Conservation (phyloP, 2,797 vertebrate genomes). For the Natrix natrix region DNA sequence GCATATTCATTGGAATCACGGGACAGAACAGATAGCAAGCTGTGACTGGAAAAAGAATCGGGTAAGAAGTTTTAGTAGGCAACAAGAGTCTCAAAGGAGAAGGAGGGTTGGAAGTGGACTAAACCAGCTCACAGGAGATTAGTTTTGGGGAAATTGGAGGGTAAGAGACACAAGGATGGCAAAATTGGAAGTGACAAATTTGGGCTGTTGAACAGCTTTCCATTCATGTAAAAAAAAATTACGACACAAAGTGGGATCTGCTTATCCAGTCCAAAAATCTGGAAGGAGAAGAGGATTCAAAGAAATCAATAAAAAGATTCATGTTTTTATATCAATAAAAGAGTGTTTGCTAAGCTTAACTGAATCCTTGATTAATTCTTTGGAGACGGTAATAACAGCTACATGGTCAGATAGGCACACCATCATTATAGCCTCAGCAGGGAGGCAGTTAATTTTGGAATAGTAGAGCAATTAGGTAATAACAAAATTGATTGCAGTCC, state of each 20-base stretch:
- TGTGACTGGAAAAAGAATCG: not conserved
- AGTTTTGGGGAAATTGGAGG: not conserved
- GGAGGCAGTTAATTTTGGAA: not conserved
- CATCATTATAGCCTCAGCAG: not conserved
- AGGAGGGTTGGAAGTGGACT: not conserved
- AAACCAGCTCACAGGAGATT: not conserved
- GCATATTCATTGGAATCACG: too few species aligned
- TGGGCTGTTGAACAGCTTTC: not conserved
- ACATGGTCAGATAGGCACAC: not conserved
- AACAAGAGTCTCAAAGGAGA: not conserved
- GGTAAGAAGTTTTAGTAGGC: not conserved
- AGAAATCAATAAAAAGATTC: not conserved
- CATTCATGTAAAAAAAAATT: not conserved
- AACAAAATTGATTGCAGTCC: not conserved
- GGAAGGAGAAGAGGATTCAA: not conserved
- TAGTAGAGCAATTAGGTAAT: not conserved
- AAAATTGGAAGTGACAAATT: not conserved
- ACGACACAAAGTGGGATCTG: not conserved
- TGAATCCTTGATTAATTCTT: not conserved
- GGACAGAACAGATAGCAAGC: not conserved
- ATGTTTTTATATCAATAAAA: not conserved
- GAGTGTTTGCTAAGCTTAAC: not conserved
- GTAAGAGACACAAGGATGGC: not conserved
- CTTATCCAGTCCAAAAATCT: not conserved
- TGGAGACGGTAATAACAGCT: not conserved